Percentiles rank a stretch among this genome's conserved stretches.
phyloP scores from a whole-genome alignment of 2,113 vertebrate genomes.

The Phoenicopterus ruber region DNA sequence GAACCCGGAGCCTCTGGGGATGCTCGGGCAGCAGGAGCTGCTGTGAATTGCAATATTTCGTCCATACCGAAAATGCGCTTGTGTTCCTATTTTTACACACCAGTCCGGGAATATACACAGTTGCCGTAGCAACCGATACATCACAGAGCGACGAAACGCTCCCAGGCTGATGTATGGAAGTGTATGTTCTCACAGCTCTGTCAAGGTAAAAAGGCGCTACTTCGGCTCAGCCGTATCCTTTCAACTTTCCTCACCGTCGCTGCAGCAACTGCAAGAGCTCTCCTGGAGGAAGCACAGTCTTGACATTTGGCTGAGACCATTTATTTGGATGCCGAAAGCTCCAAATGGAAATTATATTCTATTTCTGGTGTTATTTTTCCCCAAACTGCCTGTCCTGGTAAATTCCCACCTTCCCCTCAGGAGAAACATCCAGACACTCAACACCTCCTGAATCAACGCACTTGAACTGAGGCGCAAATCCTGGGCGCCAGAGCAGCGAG shows the following conservation, averaged over 20 bases:
- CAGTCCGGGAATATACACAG: background rate
- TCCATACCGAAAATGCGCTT: background rate
- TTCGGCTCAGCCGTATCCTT: background rate
- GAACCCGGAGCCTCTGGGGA: background rate
- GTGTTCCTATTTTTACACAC: background rate
- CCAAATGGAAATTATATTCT: background rate
- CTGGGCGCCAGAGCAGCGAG: background rate
- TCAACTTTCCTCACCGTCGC: background rate
- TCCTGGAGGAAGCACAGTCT: background rate
- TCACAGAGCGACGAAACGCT: background rate
- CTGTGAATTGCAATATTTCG: background rate
- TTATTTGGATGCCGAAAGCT: background rate
- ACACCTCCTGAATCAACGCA: background rate
- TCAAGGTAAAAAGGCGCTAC: background rate
- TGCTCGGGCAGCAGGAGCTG: background rate
- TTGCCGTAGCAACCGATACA: constrained; percentile 34
- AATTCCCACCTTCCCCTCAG: background rate
- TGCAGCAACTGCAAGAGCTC: background rate
- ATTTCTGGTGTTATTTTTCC: background rate
- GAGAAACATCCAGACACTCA: background rate
- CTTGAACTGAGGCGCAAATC: background rate
- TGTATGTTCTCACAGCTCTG: background rate
- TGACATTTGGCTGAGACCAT: background rate
- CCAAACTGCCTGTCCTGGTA: background rate
- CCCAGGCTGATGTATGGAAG: background rate